Percentiles rank a stretch among this genome's conserved stretches.
phyloP scores from a whole-genome alignment of 2,888 invertebrate genomes.

The Malachius bipustulatus region DNA sequence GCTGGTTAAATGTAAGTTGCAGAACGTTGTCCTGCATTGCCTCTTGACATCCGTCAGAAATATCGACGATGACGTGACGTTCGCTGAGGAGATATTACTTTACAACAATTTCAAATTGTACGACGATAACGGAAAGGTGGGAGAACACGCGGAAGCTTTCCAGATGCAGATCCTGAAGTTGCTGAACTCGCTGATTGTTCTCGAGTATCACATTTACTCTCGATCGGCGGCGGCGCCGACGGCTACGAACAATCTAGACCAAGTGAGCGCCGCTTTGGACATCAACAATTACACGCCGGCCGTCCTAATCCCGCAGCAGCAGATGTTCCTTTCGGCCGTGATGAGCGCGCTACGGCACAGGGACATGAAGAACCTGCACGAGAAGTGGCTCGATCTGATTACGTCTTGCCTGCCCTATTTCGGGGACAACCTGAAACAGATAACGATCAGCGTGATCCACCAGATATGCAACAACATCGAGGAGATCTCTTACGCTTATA shows the following conservation, averaged over 20 bases:
- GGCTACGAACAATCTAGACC: slow-evolving; percentile 29
- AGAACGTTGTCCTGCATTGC: slow-evolving; percentile 72
- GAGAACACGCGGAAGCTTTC: slow-evolving; percentile 54
- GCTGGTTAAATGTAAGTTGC: slow-evolving; percentile 65
- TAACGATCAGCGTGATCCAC: slow-evolving; percentile 65
- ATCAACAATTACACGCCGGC: slow-evolving; percentile 46
- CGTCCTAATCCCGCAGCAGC: slow-evolving; percentile 62
- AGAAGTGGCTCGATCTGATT: slow-evolving; percentile 72
- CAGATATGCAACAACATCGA: slow-evolving; percentile 72
- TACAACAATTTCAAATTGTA: slow-evolving; percentile 57
- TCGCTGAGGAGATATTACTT: slow-evolving; percentile 61
- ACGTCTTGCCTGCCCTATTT: slow-evolving; percentile 71
- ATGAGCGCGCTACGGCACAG: slow-evolving; percentile 62
- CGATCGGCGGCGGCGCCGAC: slow-evolving; percentile 23
- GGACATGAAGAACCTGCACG: slow-evolving; percentile 60
- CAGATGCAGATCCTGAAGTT: slow-evolving; percentile 49
- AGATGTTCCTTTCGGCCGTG: slow-evolving; percentile 70
- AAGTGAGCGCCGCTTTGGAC: no score
- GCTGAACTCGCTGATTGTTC: slow-evolving; percentile 57
- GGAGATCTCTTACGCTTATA: slow-evolving; percentile 35
- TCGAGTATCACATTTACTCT: slow-evolving; percentile 52
- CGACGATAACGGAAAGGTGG: slow-evolving; percentile 44
- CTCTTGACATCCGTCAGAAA: slow-evolving; percentile 63
- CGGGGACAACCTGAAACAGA: slow-evolving; percentile 60
- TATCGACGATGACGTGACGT: slow-evolving; percentile 45